Evolutionary conservation across 2,113 vertebrate species (phyloP).

Genomic region (Pogonocichla stellata): DNA sequence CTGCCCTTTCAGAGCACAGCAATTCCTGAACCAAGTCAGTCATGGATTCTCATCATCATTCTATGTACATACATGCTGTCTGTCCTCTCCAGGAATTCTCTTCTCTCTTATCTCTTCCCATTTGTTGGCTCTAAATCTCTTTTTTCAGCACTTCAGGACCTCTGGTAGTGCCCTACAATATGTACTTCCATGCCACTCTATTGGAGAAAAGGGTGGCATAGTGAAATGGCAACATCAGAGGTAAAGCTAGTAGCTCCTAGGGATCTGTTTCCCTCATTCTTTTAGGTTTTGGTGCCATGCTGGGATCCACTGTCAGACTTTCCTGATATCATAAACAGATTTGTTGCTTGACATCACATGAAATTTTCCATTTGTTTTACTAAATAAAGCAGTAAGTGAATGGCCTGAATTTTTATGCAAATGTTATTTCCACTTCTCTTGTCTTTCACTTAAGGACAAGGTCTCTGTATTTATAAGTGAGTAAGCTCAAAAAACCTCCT

Average conservation of each 20-base stretch:
- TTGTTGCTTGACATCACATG: background rate
- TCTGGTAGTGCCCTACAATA: background rate
- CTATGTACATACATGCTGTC: background rate
- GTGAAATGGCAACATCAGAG: background rate
- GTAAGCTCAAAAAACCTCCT: background rate
- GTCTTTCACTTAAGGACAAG: background rate
- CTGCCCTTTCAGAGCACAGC: background rate
- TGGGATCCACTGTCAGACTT: background rate
- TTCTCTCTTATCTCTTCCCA: background rate
- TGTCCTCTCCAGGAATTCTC: background rate
- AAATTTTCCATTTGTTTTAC: constrained; percentile 11
- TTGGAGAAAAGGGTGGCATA: background rate
- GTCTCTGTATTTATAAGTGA: background rate
- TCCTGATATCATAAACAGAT: background rate
- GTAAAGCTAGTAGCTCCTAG: background rate
- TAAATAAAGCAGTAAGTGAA: constrained; percentile 48
- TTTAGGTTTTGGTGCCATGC: background rate
- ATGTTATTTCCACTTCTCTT: background rate
- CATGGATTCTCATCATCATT: background rate
- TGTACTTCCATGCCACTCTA: background rate
- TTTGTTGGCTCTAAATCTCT: background rate
- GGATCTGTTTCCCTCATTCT: background rate
- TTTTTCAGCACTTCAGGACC: background rate
- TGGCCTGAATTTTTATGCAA: background rate
- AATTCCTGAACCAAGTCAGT: background rate